Evolutionary conservation across 2,888 invertebrate species (phyloP), one percentile per base, ranked within the genome.

Genomic region (Hofmannophila pseudospretella): DNA sequence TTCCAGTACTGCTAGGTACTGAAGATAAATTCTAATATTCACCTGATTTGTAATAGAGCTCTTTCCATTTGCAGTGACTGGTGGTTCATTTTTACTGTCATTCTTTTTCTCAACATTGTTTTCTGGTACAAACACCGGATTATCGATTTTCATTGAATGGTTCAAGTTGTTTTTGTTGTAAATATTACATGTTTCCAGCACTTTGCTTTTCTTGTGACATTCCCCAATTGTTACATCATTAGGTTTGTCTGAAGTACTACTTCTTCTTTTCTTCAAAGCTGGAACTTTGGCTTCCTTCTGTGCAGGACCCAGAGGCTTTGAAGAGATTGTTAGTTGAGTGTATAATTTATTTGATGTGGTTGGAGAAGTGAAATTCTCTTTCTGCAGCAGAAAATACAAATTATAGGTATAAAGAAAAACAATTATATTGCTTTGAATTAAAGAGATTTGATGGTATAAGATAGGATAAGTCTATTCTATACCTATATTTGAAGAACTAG

Each of bases 221-320:
- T 84, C 82, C 20, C 63, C 68, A 38, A 77, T 55, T 25, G 65
- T 67, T 1, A 73, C 52, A 49, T 87, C 86, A 54, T 61, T 77
- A 1, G 86, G 82, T 57, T 85, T 87, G 44, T 87, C 87, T 0
- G 87, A 86, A 10, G 86, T 79, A 42, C 88, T 87, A 44, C 86
- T 75, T 36, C 88, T 57, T 47, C 88, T 67, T 47, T 84, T 86
- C 47, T 88, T 88, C 16, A 78, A 46, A 3, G 75, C 81, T 2
- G 84, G 81, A 10, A 76, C 26, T 54, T 80, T 85, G 19, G 66
- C 38, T 37, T 85, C 86, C 42, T 85, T 85, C n/a, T 78, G 74
- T 31, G 56, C 48, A 36, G 58, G 53, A 51, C 63, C 63, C 39
- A 63, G 66, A 12, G 74, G 63, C 49, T 85, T 86, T 9, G 85